phyloP scores from a whole-genome alignment of 2,888 invertebrate species.

The Lissonota sp. region DNA sequence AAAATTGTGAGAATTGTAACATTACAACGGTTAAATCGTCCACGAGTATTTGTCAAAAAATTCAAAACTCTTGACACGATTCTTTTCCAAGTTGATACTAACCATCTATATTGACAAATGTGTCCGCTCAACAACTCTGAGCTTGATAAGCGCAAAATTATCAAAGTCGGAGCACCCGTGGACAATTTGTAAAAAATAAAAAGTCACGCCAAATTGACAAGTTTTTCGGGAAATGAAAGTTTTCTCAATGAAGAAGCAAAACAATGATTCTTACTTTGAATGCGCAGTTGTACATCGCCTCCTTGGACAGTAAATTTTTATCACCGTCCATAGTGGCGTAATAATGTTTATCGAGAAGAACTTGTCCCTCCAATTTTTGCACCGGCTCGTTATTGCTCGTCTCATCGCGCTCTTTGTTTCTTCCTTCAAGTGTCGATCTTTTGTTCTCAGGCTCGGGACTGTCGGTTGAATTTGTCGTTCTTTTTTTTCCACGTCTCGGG shows the following conservation, averaged over 20 bases:
- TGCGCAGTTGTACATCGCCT: constrained; percentile 75
- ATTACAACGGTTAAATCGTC: too few species aligned
- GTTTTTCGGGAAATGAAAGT: too few species aligned
- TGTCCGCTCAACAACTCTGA: too few species aligned
- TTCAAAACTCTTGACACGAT: too few species aligned
- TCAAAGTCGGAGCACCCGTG: too few species aligned
- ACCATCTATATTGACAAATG: too few species aligned
- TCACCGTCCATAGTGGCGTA: constrained; percentile 81
- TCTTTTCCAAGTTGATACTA: too few species aligned
- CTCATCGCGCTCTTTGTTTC: constrained; percentile 69
- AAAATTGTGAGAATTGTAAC: too few species aligned
- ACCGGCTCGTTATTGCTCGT: constrained; percentile 1
- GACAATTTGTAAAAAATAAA: too few species aligned
- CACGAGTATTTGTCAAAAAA: too few species aligned
- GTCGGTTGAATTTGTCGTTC: constrained; percentile 81
- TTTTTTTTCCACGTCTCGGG: constrained; percentile 76
- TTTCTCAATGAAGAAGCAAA: not conserved
- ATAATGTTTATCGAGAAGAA: constrained; percentile 78
- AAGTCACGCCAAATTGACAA: too few species aligned
- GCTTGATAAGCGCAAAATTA: too few species aligned
- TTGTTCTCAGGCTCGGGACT: constrained; percentile 83
- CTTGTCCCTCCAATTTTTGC: constrained; percentile 58
- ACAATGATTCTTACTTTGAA: constrained; percentile 73
- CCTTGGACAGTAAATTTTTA: constrained; percentile 70
- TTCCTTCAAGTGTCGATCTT: constrained; percentile 68